These are phyloP conservation scores for Morus bassanus DNA, from an alignment of 2,797 vertebrate genomes.

Conservation along the genomic window DNA sequence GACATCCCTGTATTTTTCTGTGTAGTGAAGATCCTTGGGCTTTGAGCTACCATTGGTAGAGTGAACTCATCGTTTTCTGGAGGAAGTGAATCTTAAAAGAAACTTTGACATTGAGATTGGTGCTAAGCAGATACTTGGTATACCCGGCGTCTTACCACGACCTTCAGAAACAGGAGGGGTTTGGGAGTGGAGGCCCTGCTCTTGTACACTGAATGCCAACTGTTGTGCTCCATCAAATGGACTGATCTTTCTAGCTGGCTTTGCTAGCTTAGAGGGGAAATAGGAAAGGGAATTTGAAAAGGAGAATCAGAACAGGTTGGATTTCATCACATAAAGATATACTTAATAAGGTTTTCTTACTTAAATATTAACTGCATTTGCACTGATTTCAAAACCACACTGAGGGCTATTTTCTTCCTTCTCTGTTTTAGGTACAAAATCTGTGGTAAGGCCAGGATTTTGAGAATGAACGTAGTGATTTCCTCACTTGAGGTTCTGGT, in stretches of 20 bases:
- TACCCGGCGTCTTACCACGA: not conserved
- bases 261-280: not conserved
- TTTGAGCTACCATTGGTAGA: not conserved
- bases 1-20: conserved; percentile 27
- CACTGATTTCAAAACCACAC: not conserved
- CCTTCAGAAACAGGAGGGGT: not conserved
- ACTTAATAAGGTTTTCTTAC: not conserved
- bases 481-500: not conserved
- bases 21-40: not conserved
- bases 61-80: not conserved
- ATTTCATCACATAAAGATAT: not conserved
- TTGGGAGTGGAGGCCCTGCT: not conserved
- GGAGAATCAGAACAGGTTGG: not conserved
- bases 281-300: not conserved
- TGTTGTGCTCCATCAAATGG: not conserved
- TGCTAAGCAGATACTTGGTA: not conserved
- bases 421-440: not conserved
- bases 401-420: not conserved
- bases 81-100: not conserved
- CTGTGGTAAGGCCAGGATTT: not conserved
- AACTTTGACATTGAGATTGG: conserved; percentile 12
- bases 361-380: not conserved
- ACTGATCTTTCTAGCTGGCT: not conserved
- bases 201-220: not conserved
- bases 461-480: not conserved